Evolutionary conservation across 2,113 vertebrate genomes (phyloP).

Genomic region (Saimiri boliviensis): DNA sequence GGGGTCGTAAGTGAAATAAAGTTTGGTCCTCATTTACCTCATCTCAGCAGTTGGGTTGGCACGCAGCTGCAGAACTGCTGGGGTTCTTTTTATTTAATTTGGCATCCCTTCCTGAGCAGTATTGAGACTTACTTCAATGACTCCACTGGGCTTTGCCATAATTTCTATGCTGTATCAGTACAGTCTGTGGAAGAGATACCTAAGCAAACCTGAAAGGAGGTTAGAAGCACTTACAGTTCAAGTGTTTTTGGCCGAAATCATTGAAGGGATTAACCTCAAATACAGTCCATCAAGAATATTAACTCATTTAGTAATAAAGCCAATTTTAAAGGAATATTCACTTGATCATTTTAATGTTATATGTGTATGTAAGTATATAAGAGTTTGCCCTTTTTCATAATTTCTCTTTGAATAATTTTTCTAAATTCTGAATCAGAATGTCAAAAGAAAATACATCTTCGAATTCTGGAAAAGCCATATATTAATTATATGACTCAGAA

Average conservation of each 20-base stretch:
- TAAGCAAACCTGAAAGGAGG: background rate
- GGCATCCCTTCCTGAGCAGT: slow-evolving; percentile 74
- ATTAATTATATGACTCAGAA: background rate
- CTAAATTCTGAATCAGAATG: background rate
- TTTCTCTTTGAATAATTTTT: slow-evolving; percentile 32
- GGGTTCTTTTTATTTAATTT: slow-evolving; percentile 74
- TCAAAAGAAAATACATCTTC: background rate
- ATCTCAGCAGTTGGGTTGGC: slow-evolving; percentile 69
- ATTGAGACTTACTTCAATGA: slow-evolving; percentile 61
- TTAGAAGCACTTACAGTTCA: background rate
- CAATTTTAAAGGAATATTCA: slow-evolving; percentile 5
- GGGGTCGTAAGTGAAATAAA: slow-evolving; percentile 66
- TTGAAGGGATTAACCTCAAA: background rate
- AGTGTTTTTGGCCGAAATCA: background rate
- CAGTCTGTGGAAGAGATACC: slow-evolving; percentile 36
- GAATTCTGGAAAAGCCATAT: background rate
- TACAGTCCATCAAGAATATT: background rate
- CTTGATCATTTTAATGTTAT: background rate
- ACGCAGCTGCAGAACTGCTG: slow-evolving; percentile 69
- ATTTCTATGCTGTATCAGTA: slow-evolving; percentile 59
- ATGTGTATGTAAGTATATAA: no score
- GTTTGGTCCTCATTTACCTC: slow-evolving; percentile 76
- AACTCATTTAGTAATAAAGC: background rate
- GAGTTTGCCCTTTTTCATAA: background rate
- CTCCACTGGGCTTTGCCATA: slow-evolving; percentile 71